Evolutionary conservation across 2,113 vertebrate genomes (phyloP), one percentile per base, ranked within the genome.

Genomic region (Sinocyclocheilus anshuiensis): DNA sequence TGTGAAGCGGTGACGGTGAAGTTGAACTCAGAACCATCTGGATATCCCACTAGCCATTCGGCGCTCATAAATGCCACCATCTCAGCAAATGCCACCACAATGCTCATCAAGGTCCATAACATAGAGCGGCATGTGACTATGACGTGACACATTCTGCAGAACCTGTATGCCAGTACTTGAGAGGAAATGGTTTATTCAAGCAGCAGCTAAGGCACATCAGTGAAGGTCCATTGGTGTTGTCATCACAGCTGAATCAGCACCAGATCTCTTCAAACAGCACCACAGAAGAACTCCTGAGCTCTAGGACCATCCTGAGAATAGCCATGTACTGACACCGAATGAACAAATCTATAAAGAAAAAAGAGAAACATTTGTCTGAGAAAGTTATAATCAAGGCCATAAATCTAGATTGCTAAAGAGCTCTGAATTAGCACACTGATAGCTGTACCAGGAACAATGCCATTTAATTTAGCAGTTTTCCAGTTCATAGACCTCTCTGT

Each of bases 81-180:
- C 91, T 99, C 97, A 0, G 96, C 96, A 0, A 99, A 98, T 26
- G 97, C 97, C 92, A 97, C 97, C 13, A 97, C 90, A 9, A 99
- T 98, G 77, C 98, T 99, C 93, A 99, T 95, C 67, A 99, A 95
- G 8, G 97, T 99, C 98, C 98, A 99, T 3, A 99, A 96, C 97
- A 99, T 97, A 0, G 98, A 99, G 91, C 98, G 97, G 85, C 97
- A 99, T 0, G 98, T 99, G 87, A 99, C 97, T 87, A 99, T 99
- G 87, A 99, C 97, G 93, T 98, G 98, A 95, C 98, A 99, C 98
- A 99, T 99, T 95, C 93, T 93, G 92, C 74, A 59, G 10, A 48
- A 50, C 71, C 87, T 87, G 33, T 16, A 65, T 74, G 45, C 33
- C 9, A 20, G 6, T 24, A 4, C 59, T 88, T 77, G 24, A 61